Conservation (phyloP, 2,113 vertebrate genomes). For the Malaclemys terrapin region DNA sequence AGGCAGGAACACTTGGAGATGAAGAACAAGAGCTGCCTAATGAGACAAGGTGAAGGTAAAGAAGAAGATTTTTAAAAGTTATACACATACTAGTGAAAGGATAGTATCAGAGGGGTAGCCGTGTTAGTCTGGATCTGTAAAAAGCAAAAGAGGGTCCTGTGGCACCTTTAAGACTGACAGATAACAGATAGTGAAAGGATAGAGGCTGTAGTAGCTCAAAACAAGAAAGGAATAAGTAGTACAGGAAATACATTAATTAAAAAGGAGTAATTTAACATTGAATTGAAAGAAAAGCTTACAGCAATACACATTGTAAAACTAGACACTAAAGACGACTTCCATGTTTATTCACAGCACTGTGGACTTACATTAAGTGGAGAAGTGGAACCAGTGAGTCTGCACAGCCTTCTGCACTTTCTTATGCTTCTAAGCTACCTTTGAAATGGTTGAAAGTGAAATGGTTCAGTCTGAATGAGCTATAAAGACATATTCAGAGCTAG, state of each 20-base stretch:
- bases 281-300: neutral
- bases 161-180: too few relatives aligned
- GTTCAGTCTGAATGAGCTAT: neutral
- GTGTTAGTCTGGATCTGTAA: too few relatives aligned
- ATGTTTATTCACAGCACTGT: neutral
- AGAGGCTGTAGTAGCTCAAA: neutral
- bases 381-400: neutral
- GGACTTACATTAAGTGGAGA: neutral
- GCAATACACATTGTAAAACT: neutral
- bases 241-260: neutral
- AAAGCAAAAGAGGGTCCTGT: too few relatives aligned
- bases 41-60: neutral
- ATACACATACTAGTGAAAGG: neutral
- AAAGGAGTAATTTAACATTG: neutral
- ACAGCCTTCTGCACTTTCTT: neutral
- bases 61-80: neutral
- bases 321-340: too few relatives aligned
- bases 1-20: neutral
- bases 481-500: neutral
- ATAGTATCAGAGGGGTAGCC: too few relatives aligned
- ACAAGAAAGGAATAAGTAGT: neutral
- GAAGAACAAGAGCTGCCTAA: neutral
- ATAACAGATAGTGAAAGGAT: neutral
- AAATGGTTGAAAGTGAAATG: neutral
- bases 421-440: neutral